phyloP scores from a whole-genome alignment of 1,140 invertebrate genomes.

The Drosophila murphyi region DNA sequence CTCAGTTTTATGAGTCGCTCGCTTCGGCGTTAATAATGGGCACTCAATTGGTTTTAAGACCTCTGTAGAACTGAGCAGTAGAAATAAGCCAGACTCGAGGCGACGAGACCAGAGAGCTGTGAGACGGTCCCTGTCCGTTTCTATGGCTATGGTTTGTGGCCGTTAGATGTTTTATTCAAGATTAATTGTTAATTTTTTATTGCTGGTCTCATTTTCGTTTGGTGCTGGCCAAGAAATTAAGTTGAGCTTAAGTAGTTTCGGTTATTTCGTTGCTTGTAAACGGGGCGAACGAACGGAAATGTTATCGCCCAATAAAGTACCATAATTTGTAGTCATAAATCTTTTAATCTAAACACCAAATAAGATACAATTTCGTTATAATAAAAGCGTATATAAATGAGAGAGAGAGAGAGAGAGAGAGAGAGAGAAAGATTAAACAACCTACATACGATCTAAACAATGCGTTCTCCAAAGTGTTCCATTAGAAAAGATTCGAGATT shows the following conservation, averaged over 20 bases:
- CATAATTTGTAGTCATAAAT: constrained; percentile 83
- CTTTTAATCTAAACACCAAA: constrained; percentile 81
- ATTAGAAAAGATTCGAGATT: background rate
- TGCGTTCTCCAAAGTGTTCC: background rate
- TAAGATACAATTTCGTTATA: constrained; percentile 70
- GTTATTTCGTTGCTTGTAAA: background rate
- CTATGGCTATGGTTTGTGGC: constrained; percentile 27
- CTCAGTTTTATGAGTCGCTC: constrained; percentile 71
- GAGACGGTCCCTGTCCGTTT: constrained; percentile 2
- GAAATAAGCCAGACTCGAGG: constrained; percentile 20
- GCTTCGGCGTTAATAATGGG: constrained; percentile 71
- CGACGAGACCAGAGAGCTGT: constrained; percentile 19
- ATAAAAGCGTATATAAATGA: constrained; percentile 41
- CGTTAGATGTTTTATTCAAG: constrained; percentile 79
- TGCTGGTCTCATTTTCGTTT: constrained; percentile 65
- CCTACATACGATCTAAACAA: constrained; percentile 1
- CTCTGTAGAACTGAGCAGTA: constrained; percentile 19
- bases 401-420: background rate
- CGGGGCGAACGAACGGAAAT: constrained; percentile 66
- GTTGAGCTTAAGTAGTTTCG: constrained; percentile 77
- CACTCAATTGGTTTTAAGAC: constrained; percentile 70
- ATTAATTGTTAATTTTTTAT: constrained; percentile 81
- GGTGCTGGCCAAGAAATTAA: constrained; percentile 62
- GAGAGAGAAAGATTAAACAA: too few species aligned
- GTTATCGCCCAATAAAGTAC: constrained; percentile 77